Evolutionary conservation across 64 coral and sea anemone species (phyloP).

Genomic region (Montipora cactus): DNA sequence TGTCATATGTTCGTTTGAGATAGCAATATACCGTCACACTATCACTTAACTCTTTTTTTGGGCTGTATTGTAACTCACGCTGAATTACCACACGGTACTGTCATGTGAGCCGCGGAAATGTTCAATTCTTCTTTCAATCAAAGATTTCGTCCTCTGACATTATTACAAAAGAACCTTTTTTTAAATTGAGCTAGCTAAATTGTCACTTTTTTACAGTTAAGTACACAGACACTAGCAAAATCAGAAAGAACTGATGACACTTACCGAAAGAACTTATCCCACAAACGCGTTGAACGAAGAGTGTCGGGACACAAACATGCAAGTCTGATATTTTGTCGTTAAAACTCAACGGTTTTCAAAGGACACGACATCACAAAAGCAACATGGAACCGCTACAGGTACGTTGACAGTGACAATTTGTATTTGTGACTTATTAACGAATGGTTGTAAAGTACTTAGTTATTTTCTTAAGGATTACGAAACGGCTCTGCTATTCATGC

Average conservation of each 20-base stretch:
- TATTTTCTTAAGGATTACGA: not conserved
- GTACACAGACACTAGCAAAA: not conserved
- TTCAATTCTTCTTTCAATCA: too few relatives aligned
- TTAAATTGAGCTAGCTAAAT: not conserved
- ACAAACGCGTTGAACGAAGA: not conserved
- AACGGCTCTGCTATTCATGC: not conserved
- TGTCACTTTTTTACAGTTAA: not conserved
- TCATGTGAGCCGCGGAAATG: too few relatives aligned
- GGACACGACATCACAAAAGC: slow-evolving; percentile 25
- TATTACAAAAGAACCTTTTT: too few relatives aligned
- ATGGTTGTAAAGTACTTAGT: not conserved
- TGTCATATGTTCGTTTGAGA: too few relatives aligned
- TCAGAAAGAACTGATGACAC: not conserved
- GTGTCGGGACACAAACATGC: not conserved
- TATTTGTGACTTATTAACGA: too few relatives aligned
- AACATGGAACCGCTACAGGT: slow-evolving; percentile 7
- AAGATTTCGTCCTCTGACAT: too few relatives aligned
- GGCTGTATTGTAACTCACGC: too few relatives aligned
- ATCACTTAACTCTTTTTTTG: too few relatives aligned
- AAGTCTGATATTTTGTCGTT: not conserved
- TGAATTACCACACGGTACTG: too few relatives aligned
- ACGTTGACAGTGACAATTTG: not conserved
- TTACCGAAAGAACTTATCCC: slow-evolving; percentile 16
- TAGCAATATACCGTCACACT: too few relatives aligned
- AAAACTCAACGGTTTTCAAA: slow-evolving; percentile 9